Percentiles rank a stretch among this genome's conserved stretches.
phyloP scores from a whole-genome alignment of 1,140 invertebrate genomes.

The Drosophila parvula region DNA sequence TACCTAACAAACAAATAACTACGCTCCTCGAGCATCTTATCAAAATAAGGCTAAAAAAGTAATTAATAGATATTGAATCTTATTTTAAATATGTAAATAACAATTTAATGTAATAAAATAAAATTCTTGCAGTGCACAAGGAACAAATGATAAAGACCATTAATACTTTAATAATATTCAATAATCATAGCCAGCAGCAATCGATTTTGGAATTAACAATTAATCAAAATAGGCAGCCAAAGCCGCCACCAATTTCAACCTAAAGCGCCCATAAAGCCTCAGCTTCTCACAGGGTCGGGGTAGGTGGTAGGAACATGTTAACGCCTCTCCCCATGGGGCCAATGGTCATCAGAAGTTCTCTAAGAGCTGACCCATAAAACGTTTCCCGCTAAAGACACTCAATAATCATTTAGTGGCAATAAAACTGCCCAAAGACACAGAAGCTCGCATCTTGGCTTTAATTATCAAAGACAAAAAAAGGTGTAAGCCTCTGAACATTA shows the following conservation, averaged over 20 bases:
- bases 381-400: slow-evolving; percentile 52
- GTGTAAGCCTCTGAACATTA: slow-evolving; percentile 20
- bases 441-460: slow-evolving; percentile 35
- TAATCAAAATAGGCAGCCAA: slow-evolving; percentile 23
- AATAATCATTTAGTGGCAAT: slow-evolving; percentile 60
- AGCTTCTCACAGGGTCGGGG: slow-evolving; percentile 6
- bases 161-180: slow-evolving; percentile 10
- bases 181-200: slow-evolving; percentile 22
- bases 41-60: too few species aligned
- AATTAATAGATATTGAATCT: too few species aligned
- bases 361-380: slow-evolving; percentile 47
- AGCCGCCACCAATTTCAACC: slow-evolving; percentile 11
- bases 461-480: slow-evolving; percentile 39
- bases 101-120: too few species aligned
- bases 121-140: neutral
- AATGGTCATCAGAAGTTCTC: slow-evolving; percentile 26
- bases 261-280: slow-evolving; percentile 13
- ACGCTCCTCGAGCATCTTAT: too few species aligned
- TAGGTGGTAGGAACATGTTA: slow-evolving; percentile 18
- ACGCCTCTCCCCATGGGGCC: slow-evolving; percentile 30
- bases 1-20: too few species aligned
- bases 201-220: slow-evolving; percentile 17
- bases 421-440: slow-evolving; percentile 39
- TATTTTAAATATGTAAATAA: too few species aligned
- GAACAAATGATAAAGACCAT: slow-evolving; percentile 14